These are phyloP conservation scores for Polyploca ridens DNA, from an alignment of 2,888 invertebrate species.

Conservation along the genomic window DNA sequence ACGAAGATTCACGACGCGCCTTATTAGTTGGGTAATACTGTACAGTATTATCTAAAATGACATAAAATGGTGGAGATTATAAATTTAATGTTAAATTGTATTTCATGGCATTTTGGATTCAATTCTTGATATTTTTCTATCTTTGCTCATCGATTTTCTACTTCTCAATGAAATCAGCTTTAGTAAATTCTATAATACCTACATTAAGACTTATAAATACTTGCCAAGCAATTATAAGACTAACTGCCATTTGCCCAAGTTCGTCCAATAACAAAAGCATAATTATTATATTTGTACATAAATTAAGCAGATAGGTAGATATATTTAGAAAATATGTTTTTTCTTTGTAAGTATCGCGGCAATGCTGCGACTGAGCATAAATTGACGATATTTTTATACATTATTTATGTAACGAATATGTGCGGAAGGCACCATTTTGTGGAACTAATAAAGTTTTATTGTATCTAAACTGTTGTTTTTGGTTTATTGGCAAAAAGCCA, in stretches of 20 bases:
- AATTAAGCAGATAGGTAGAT: not conserved
- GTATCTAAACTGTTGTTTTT: slow-evolving; percentile 24
- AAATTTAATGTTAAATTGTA: not conserved
- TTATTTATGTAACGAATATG: slow-evolving; percentile 37
- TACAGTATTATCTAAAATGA: too few species aligned
- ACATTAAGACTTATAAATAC: slow-evolving; percentile 54
- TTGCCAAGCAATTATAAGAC: slow-evolving; percentile 59
- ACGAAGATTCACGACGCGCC: too few species aligned
- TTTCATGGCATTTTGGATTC: not conserved
- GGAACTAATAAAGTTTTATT: slow-evolving; percentile 51
- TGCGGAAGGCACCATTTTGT: slow-evolving; percentile 47
- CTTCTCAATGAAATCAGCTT: slow-evolving; percentile 18
- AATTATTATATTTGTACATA: slow-evolving; percentile 1
- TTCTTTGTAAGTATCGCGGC: slow-evolving; percentile 14
- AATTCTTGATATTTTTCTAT: not conserved
- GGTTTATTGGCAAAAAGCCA: not conserved
- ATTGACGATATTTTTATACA: slow-evolving; percentile 57
- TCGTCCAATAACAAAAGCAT: slow-evolving; percentile 46
- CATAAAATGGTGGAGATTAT: too few species aligned
- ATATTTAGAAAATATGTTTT: slow-evolving; percentile 18
- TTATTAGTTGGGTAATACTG: too few species aligned
- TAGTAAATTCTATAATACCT: slow-evolving; percentile 24
- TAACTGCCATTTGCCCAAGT: slow-evolving; percentile 43
- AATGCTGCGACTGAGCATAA: slow-evolving; percentile 28
- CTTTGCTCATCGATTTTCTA: not conserved